Base-by-base conservation (phyloP, 2,113 vertebrate genomes). In the Stegastes partitus region DNA sequence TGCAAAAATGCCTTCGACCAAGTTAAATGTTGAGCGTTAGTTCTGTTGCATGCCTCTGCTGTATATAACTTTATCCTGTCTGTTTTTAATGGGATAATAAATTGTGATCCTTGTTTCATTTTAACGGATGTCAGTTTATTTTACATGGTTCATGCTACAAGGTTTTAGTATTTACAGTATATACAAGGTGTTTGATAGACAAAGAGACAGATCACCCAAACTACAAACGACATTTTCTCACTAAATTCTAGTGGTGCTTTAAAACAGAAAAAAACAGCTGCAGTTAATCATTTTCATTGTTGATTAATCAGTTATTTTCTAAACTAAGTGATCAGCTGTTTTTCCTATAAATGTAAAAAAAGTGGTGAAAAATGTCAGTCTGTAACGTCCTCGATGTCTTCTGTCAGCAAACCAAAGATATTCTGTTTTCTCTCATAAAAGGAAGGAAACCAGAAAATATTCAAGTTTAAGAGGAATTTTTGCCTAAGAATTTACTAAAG, bases 71-170 rank as follows among this genome's bases (percentile, higher is more conserved):
- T 96, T 96, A 96, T 85, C 84, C 91, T 91, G 93, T 95, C 93
- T 94, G 93, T 94, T 96, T 95, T 97, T 97, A 97, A 28, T 96
- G 94, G 94, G 93, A 95, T 94, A 95, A 97, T 97, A 97, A 97
- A 98, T 85, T 91, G 95, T 95, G 87, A 92, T 88, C 54, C 71
- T 77, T 86, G 91, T 96, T 94, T 97, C 95, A 95, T 94, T 95
- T 95, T 94, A 84, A 86, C 23, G 10, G 8, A 22, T 15, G 58
- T 9, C 0, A 1, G 0, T 86, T 82, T 82, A 81, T 92, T 93
- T 68, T n/a, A 31, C 56, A 77, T 5, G 11, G 6, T 34, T 47
- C 55, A 37, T 22, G 53, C 58, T 44, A 10, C 11, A 21, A 49
- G 16, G 4, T 42, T n/a, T 66, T 10, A 16, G 7, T 88, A 87